Evolutionary conservation across 2,888 invertebrate genomes (phyloP).

Genomic region (Andrena chrysosceles): DNA sequence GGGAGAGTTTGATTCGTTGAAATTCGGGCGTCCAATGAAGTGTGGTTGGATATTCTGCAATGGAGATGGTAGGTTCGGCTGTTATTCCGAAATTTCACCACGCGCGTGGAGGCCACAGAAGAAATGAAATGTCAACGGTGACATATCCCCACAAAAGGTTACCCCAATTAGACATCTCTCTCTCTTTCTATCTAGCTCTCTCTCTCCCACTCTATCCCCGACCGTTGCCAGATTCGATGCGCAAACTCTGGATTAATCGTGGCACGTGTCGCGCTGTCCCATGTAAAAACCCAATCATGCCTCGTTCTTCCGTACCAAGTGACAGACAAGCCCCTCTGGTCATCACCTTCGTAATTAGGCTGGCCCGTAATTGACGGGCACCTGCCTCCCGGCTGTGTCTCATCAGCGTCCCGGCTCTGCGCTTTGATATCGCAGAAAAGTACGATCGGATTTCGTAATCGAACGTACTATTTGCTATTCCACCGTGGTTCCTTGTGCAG

Average conservation of each 20-base stretch:
- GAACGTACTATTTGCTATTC: neutral
- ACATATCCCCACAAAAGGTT: constrained; percentile 45
- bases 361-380: constrained; percentile 40
- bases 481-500: neutral
- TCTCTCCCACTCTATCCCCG: neutral
- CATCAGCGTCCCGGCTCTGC: neutral
- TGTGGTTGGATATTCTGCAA: constrained; percentile 17
- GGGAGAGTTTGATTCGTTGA: too few species aligned
- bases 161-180: constrained; percentile 42
- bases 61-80: neutral
- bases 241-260: constrained; percentile 44
- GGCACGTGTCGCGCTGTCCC: constrained; percentile 34
- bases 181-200: too few species aligned
- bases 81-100: constrained; percentile 2
- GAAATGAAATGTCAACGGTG: constrained; percentile 58
- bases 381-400: constrained; percentile 28
- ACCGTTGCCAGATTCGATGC: constrained; percentile 29
- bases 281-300: constrained; percentile 48
- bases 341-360: constrained; percentile 45
- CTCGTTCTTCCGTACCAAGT: constrained; percentile 34
- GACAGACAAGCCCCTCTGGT: constrained; percentile 22
- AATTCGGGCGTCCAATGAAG: too few species aligned
- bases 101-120: constrained; percentile 23
- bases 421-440: constrained; percentile 13
- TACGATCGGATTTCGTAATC: constrained; percentile 16